phyloP scores from a whole-genome alignment of 2,113 vertebrate species.

The Labeo catla region DNA sequence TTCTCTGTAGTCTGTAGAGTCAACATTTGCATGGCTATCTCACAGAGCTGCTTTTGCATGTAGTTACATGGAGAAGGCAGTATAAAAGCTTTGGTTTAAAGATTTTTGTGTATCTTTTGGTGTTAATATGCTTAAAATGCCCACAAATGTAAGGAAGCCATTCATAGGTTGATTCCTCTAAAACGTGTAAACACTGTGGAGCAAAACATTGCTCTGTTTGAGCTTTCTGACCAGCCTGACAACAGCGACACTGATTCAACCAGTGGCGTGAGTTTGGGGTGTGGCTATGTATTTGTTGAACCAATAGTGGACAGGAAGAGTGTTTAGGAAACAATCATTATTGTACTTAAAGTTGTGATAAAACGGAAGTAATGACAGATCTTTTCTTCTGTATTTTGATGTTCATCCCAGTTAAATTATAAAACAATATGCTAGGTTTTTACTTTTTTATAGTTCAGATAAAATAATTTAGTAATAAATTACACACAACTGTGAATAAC shows the following conservation, averaged over 20 bases:
- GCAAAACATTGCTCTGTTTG: background rate
- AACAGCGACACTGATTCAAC: background rate
- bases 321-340: background rate
- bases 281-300: background rate
- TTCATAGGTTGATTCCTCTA: background rate
- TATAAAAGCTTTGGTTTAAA: background rate
- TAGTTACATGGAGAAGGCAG: background rate
- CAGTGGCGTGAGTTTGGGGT: background rate
- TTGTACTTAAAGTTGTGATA: background rate
- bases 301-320: background rate
- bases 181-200: background rate
- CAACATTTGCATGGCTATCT: constrained; percentile 51
- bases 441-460: no score
- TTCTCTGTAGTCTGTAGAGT: background rate
- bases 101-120: background rate
- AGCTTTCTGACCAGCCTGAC: background rate
- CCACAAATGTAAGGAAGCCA: background rate
- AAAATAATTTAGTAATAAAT: no score
- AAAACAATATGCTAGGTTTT: no score
- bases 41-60: constrained; percentile 32
- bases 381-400: background rate
- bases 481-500: no score
- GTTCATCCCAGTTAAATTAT: background rate
- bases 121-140: background rate
- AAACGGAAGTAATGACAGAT: background rate